Conservation (phyloP, 2,113 vertebrate genomes). For the Takifugu flavidus region DNA sequence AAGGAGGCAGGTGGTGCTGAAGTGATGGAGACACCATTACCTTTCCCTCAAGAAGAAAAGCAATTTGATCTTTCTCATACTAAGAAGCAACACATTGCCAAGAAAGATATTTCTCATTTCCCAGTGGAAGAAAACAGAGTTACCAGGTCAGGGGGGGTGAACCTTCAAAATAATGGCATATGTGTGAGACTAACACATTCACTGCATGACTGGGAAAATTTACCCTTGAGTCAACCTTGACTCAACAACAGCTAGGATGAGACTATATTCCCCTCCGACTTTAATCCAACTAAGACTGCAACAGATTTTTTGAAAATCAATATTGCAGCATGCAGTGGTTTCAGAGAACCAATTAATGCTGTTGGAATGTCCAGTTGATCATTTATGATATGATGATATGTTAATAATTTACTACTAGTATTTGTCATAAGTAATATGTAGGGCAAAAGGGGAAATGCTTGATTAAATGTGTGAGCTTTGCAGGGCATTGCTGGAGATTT, state of each 20-base stretch:
- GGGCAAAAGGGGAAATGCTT: too few species aligned
- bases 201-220: constrained; percentile 37
- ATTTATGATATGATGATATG: background rate
- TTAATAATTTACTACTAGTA: constrained; percentile 7
- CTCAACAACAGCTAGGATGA: constrained; percentile 1
- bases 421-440: too few species aligned
- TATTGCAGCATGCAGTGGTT: too few species aligned
- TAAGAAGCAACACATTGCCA: constrained; percentile 43
- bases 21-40: constrained; percentile 52
- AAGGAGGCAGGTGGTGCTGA: constrained; percentile 38
- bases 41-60: constrained; percentile 41
- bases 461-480: too few species aligned
- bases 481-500: too few species aligned
- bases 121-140: constrained; percentile 53
- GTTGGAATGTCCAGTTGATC: too few species aligned
- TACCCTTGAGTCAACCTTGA: constrained; percentile 70
- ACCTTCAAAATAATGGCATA: constrained; percentile 47
- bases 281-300: too few species aligned
- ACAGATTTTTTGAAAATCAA: too few species aligned
- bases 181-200: constrained; percentile 34
- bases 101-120: constrained; percentile 52
- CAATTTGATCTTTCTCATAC: constrained; percentile 51
- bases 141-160: constrained; percentile 52
- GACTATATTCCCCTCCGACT: too few species aligned
- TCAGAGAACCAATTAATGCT: too few species aligned